Base-by-base conservation (phyloP, 2,797 vertebrate genomes). In the Chaetophractus vellerosus region DNA sequence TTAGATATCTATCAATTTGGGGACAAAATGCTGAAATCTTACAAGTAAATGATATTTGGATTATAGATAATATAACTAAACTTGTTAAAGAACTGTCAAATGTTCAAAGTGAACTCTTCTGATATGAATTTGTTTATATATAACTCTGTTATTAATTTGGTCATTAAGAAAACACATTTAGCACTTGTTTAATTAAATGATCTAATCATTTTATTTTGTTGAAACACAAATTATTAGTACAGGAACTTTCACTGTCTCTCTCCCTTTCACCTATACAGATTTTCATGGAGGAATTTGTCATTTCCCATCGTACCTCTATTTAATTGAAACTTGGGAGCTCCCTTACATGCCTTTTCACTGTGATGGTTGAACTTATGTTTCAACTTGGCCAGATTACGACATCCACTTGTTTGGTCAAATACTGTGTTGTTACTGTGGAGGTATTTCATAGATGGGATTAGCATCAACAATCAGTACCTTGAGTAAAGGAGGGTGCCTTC, bases 1-100 rank as follows among this genome's bases (percentile, higher is more conserved):
- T 61, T 81, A 92, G 41, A 79, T 95, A 81, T 66, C 69, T 84
- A 74, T 91, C 76, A 89, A 21, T 87, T 82, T 87, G 14, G 2
- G 21, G 41, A 69, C 38, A 92, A 91, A 92, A 74, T 81, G 28
- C 23, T 59, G 48, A 95, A 75, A 64, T 50, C 12, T 90, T 85
- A 12, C 6, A 9, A 41, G 0, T 64, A 21, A 93, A 23, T 90
- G 36, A 48, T 88, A 50, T 81, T 72, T 95, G 9, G 4, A 61
- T 50, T 91, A 18, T 8, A 64, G 10, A 68, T 80, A 92, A 79
- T 80, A 16, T 94, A 80, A 2, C 48, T 93, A 36, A 83, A 50
- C 14, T 88, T 84, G 16, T 71, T 74, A 33, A 74, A 78, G 14
- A 81, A 79, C 7, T 82, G 19, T 57, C 26, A 86, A 82, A 74